phyloP scores from a whole-genome alignment of 2,113 vertebrate genomes.

The Melospiza georgiana region DNA sequence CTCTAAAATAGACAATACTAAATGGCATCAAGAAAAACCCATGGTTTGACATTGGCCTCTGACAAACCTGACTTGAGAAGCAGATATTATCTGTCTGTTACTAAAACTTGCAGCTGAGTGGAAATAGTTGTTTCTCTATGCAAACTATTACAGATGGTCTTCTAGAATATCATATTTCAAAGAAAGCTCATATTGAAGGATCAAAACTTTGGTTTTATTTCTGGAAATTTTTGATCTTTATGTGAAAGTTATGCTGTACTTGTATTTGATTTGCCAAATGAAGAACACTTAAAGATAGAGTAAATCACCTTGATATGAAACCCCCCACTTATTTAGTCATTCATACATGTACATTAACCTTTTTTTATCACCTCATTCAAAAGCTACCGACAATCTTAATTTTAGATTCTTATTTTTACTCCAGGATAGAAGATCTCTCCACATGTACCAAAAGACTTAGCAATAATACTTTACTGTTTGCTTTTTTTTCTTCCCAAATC shows the following conservation, averaged over 20 bases:
- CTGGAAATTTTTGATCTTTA: not conserved
- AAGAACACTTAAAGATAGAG: not conserved
- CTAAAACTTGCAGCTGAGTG: not conserved
- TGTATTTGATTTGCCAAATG: not conserved
- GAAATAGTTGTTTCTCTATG: not conserved
- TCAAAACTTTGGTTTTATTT: not conserved
- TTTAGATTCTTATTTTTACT: not conserved
- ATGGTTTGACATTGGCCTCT: not conserved
- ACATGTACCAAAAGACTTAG: not conserved
- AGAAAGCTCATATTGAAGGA: not conserved
- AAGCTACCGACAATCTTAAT: not conserved
- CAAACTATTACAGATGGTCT: not conserved
- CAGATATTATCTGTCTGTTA: not conserved
- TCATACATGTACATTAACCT: not conserved
- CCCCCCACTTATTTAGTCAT: not conserved
- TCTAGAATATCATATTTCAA: not conserved
- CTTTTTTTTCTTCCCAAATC: not conserved
- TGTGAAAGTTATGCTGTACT: not conserved
- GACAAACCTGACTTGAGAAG: not conserved
- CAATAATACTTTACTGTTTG: not conserved
- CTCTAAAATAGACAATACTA: not conserved
- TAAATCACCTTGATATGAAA: not conserved
- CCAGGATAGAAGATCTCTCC: not conserved
- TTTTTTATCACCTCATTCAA: not conserved
- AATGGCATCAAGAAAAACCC: not conserved